Conservation (phyloP, 2,113 vertebrate genomes). For the Apistogramma diplotaenia region DNA sequence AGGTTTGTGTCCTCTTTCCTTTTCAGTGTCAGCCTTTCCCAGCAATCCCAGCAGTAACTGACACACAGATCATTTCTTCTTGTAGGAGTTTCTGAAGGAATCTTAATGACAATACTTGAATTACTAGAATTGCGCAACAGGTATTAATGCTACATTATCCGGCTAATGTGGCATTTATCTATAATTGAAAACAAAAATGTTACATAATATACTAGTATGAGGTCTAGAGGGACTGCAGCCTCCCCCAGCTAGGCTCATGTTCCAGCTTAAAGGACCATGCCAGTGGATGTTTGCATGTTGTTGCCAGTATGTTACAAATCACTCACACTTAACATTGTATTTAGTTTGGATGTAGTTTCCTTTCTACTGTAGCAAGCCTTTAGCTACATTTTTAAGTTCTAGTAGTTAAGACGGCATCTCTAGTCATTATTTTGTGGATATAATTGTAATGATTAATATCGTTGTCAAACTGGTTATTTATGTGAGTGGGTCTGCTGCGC, state of each 20-base stretch:
- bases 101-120: conserved; percentile 21
- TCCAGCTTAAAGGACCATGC: background rate
- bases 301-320: background rate
- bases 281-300: background rate
- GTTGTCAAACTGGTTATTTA: background rate
- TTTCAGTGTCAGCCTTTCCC: background rate
- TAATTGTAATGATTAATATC: background rate
- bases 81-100: background rate
- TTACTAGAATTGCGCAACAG: background rate
- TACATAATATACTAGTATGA: conserved; percentile 42
- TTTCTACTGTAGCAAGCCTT: background rate
- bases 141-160: background rate
- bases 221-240: conserved; percentile 19
- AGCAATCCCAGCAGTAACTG: background rate
- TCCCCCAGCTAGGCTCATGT: background rate
- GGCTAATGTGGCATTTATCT: conserved; percentile 49
- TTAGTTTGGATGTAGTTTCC: background rate
- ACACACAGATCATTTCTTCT: conserved; percentile 8
- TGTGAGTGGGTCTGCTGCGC: too few species aligned
- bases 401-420: background rate
- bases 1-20: background rate
- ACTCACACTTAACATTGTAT: background rate
- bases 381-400: background rate
- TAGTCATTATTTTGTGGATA: background rate
- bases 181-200: conserved; percentile 36